Percentiles rank a stretch among this genome's conserved stretches.
These are phyloP conservation scores for Thera obeliscata DNA, from an alignment of 2,888 invertebrate species.

Conservation along the genomic window DNA sequence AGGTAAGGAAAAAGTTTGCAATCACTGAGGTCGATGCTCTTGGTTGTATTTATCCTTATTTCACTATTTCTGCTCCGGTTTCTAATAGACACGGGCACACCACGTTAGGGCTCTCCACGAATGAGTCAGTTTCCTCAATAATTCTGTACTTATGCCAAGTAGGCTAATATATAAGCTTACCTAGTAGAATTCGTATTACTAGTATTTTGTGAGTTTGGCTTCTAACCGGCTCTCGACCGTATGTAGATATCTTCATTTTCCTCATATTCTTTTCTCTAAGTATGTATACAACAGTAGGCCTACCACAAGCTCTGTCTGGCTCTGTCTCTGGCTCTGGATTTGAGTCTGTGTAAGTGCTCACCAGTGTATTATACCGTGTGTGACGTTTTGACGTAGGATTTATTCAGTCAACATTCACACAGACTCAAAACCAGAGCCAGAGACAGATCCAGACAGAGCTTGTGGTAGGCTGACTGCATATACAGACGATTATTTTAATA, in stretches of 20 bases:
- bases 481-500: not conserved
- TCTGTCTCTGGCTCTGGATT: no score
- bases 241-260: not conserved
- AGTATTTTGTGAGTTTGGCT: not conserved
- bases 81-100: conserved; percentile 14
- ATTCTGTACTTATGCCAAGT: conserved; percentile 14
- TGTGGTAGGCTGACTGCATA: not conserved
- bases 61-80: conserved; percentile 10
- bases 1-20: not conserved
- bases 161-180: conserved; percentile 9
- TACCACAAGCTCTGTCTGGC: no score
- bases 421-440: no score
- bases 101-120: conserved; percentile 12
- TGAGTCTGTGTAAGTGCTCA: no score
- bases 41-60: conserved; percentile 16
- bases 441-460: not conserved
- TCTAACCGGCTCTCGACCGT: conserved; percentile 1
- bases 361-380: no score
- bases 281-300: no score
- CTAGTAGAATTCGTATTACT: not conserved
- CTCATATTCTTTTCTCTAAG: no score
- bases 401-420: no score
- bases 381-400: no score
- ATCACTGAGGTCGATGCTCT: conserved; percentile 15
- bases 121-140: conserved; percentile 31